Conservation (phyloP, 2,113 vertebrate genomes). For the Aphelocoma coerulescens region DNA sequence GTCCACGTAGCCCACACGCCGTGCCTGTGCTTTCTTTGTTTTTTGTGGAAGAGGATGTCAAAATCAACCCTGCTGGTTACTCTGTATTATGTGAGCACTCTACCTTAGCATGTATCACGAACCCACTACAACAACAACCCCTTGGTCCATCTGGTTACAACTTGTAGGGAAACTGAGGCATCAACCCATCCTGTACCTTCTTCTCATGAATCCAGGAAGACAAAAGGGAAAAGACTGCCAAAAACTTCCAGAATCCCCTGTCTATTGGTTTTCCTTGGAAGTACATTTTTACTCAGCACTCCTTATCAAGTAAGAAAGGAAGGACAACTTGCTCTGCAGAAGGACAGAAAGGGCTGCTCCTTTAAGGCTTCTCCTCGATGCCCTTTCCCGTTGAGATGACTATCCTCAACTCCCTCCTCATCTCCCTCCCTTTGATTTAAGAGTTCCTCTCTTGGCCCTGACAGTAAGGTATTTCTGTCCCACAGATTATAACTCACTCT, state of each 20-base stretch:
- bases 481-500: slow-evolving; percentile 92
- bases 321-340: neutral
- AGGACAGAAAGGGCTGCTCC: slow-evolving; percentile 7
- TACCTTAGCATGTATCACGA: neutral
- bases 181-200: neutral
- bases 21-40: neutral
- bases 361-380: slow-evolving; percentile 49
- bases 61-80: neutral
- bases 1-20: accelerated
- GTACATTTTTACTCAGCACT: neutral
- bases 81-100: neutral
- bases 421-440: slow-evolving; percentile 86
- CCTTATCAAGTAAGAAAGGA: neutral
- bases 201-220: neutral
- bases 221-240: neutral
- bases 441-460: slow-evolving; percentile 90
- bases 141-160: neutral
- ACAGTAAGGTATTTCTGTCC: slow-evolving; percentile 98
- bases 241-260: neutral
- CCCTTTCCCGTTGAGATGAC: slow-evolving; percentile 62
- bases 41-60: neutral
- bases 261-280: neutral
- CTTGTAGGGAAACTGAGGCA: neutral
- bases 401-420: slow-evolving; percentile 41
- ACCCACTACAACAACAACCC: neutral